Evolutionary conservation across 1,140 invertebrate genomes (phyloP).

Genomic region (Nomia melanderi): DNA sequence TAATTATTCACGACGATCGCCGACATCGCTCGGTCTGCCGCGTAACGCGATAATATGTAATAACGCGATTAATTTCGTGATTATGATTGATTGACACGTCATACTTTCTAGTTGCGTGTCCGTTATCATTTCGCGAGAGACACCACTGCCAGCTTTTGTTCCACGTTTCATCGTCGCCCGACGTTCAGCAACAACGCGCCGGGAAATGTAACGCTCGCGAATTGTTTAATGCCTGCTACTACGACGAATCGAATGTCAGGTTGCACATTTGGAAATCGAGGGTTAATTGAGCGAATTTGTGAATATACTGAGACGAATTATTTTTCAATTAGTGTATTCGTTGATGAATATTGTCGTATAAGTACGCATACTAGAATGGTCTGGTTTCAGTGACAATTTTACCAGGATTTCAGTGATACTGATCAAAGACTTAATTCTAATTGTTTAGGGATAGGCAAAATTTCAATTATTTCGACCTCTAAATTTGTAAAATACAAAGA

Average conservation of each 20-base stretch:
- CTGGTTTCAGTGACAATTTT: too few relatives aligned
- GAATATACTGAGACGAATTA: not conserved
- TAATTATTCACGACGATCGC: conserved; percentile 58
- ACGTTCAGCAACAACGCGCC: not conserved
- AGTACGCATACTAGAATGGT: too few relatives aligned
- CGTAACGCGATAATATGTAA: conserved; percentile 45
- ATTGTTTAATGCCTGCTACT: not conserved
- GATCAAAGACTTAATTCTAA: too few relatives aligned
- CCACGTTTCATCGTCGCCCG: not conserved
- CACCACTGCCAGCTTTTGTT: conserved; percentile 22
- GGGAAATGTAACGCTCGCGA: not conserved
- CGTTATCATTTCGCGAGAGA: conserved; percentile 6
- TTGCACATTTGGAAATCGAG: not conserved
- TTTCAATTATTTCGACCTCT: too few relatives aligned
- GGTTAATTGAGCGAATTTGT: not conserved
- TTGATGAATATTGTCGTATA: not conserved
- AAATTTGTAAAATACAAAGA: too few relatives aligned
- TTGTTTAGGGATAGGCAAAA: too few relatives aligned
- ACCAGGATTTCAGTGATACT: too few relatives aligned
- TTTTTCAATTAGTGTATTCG: not conserved
- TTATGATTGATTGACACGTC: conserved; percentile 55
- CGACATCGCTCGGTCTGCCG: conserved; percentile 33
- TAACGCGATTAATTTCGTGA: conserved; percentile 55
- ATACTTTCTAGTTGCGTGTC: conserved; percentile 45
- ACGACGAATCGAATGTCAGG: not conserved